These are phyloP conservation scores for Drosophila glabriapex DNA, from an alignment of 2,888 invertebrate species.

Conservation along the genomic window DNA sequence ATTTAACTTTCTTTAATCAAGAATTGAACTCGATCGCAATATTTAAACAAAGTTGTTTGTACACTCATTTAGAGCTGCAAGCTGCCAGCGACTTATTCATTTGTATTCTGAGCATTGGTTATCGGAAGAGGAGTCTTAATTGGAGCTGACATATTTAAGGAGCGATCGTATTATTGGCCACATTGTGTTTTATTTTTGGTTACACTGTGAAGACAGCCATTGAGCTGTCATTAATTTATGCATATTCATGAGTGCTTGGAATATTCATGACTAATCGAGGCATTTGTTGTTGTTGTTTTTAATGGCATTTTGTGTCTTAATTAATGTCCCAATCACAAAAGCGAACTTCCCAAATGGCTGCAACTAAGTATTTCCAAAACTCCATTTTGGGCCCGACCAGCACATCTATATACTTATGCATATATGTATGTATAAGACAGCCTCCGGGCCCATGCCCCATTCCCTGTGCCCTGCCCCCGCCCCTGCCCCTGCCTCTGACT, in stretches of 20 bases:
- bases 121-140: neutral
- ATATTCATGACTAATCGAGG: constrained; percentile 46
- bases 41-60: neutral
- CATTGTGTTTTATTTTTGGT: neutral
- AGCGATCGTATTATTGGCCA: neutral
- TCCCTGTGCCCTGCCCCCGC: neutral
- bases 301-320: constrained; percentile 76
- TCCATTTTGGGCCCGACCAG: constrained; percentile 67
- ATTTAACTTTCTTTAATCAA: neutral
- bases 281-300: constrained; percentile 31
- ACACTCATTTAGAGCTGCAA: neutral
- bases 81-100: neutral
- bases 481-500: neutral
- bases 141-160: neutral
- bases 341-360: constrained; percentile 36
- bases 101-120: neutral
- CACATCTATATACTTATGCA: constrained; percentile 47
- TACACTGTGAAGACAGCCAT: constrained; percentile 26
- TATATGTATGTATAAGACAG: constrained; percentile 40
- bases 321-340: constrained; percentile 73
- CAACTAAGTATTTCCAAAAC: constrained; percentile 38
- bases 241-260: constrained; percentile 58
- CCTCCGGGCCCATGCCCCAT: neutral
- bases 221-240: constrained; percentile 64
- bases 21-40: neutral